Base-by-base conservation (phyloP, 1,140 invertebrate genomes). In the Drosophila lini region DNA sequence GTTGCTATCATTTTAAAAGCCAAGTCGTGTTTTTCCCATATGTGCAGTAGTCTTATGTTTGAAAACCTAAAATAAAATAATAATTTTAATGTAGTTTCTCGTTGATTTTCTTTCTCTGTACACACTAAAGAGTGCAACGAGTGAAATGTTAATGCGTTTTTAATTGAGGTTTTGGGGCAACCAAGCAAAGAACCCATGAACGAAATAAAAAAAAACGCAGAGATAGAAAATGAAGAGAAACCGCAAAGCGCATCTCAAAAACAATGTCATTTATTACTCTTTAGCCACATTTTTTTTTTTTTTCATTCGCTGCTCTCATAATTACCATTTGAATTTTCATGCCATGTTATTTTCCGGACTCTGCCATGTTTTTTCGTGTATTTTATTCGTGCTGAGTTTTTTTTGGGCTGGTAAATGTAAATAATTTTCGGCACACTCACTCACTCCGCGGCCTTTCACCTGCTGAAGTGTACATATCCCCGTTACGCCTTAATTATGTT, bases 121-220 rank as follows among this genome's bases (percentile, higher is more conserved):
- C 19, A 3, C 13, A 22, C 34, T 31, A 61, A 70, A 76, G 76
- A 89, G 74, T 89, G 84, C 84, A 89, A 69, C 80, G 80, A 89
- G 80, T 81, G 81, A 90, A 89, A 84, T 89, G 84, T 84, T 91
- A 91, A 91, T 91, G 90, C 82, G 90, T 90, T 91, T 91, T 91
- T 91, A 91, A 91, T 91, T 91, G 85, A 90, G 89, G 90, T 90
- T 83, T 91, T 77, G 80, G 84, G 74, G 63, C 80, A 71, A 70
- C 74, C 74, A 88, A 82, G 56, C 82, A 74, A 78, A 63, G 73
- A 78, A 53, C 44, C 13, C 22, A 31, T 22, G 36, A 86, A 55
- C 44, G 15, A 36, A 58, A 13, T 25, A 47, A 16, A 40, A 40
- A 40, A 34, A 68, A 52, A 62, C n/a, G 47, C 36, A 22, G 47